These are phyloP conservation scores for Cephus nigrinus DNA, from an alignment of 2,888 invertebrate genomes.

Conservation along the genomic window DNA sequence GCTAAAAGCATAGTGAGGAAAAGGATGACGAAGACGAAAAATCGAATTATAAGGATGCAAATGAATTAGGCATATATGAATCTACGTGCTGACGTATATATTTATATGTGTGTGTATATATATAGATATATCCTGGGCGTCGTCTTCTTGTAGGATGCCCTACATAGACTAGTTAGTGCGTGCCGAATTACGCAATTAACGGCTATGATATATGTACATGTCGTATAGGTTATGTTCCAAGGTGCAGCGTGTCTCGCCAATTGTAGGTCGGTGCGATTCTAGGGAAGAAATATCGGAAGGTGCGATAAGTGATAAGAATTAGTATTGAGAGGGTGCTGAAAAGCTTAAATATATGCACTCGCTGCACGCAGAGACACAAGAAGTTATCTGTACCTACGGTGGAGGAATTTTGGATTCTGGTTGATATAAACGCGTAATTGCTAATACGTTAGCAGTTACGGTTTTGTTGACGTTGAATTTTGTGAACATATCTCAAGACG, in stretches of 20 bases:
- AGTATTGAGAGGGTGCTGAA: background rate
- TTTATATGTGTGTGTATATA: background rate
- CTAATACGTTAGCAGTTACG: background rate
- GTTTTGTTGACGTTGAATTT: background rate
- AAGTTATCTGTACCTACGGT: background rate
- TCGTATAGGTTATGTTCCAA: background rate
- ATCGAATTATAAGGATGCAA: background rate
- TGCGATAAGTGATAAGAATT: background rate
- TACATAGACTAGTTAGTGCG: slow-evolving; percentile 3
- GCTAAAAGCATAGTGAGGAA: background rate
- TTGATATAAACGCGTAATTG: background rate
- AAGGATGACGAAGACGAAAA: background rate
- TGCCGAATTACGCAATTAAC: slow-evolving; percentile 5
- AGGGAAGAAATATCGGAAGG: background rate
- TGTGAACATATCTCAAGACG: background rate
- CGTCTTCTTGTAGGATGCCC: background rate
- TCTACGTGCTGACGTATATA: background rate
- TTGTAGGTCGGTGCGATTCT: background rate
- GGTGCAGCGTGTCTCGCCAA: background rate
- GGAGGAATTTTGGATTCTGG: background rate
- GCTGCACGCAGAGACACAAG: background rate
- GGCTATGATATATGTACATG: background rate
- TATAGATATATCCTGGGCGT: slow-evolving; percentile 2
- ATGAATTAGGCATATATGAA: background rate
- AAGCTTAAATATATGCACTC: background rate